Conservation (phyloP, 2,888 invertebrate genomes). For the Agelastica alni region DNA sequence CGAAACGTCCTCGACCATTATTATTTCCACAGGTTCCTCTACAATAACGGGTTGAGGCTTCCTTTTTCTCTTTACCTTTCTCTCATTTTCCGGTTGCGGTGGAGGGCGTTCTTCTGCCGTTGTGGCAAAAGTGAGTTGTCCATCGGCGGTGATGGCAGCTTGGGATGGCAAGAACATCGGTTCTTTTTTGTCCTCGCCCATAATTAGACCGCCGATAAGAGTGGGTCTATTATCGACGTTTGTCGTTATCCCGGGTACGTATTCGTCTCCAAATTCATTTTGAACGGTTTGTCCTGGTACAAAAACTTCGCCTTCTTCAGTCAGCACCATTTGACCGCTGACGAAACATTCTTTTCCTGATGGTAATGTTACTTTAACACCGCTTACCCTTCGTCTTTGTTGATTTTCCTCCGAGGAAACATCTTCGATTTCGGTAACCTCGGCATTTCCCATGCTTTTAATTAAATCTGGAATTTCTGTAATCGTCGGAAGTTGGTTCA, state of each 20-base stretch:
- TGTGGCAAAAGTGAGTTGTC: conserved; percentile 54
- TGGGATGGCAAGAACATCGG: conserved; percentile 74
- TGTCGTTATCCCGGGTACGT: conserved; percentile 75
- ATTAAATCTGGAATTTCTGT: conserved; percentile 68
- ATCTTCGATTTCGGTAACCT: conserved; percentile 61
- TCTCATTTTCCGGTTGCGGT: conserved; percentile 45
- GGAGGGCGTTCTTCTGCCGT: conserved; percentile 52
- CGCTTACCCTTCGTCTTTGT: conserved; percentile 45
- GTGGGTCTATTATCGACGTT: conserved; percentile 69
- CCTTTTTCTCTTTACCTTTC: conserved; percentile 41
- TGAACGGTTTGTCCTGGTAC: conserved; percentile 76
- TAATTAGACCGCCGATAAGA: conserved; percentile 74
- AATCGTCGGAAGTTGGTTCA: conserved; percentile 65
- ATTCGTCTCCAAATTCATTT: conserved; percentile 69
- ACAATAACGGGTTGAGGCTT: conserved; percentile 28
- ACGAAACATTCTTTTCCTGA: conserved; percentile 72
- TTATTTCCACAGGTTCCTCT: conserved; percentile 36
- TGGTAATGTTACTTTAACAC: conserved; percentile 59
- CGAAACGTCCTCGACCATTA: conserved; percentile 30
- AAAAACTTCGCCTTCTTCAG: conserved; percentile 71
- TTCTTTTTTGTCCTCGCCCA: conserved; percentile 63
- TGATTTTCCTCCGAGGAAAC: conserved; percentile 42
- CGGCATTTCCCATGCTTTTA: conserved; percentile 64
- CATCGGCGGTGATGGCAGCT: conserved; percentile 62
- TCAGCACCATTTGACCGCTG: conserved; percentile 72